These are phyloP conservation scores for Cinclus mexicanus DNA, from an alignment of 2,113 vertebrate genomes.

Conservation along the genomic window DNA sequence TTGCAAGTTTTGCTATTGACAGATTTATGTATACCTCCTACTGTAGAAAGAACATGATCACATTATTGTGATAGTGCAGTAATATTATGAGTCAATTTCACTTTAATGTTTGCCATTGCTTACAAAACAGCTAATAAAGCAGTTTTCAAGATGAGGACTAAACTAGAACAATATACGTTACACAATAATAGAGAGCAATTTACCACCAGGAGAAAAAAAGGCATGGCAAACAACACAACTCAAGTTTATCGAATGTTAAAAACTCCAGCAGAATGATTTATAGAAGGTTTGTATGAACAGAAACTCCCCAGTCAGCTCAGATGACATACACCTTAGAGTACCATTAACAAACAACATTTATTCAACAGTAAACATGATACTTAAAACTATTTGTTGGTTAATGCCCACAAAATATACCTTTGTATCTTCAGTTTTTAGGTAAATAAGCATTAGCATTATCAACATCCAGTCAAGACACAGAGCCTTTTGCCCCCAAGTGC, in stretches of 20 bases:
- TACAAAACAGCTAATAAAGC: slow-evolving; percentile 55
- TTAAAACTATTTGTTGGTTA: neutral
- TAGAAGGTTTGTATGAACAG: neutral
- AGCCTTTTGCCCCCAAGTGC: neutral
- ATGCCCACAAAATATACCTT: neutral
- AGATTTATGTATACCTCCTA: neutral
- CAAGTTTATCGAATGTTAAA: neutral
- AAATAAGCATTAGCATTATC: neutral
- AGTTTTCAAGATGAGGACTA: slow-evolving; percentile 33
- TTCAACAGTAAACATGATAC: neutral
- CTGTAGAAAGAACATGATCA: slow-evolving; percentile 15
- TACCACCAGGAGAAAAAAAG: neutral
- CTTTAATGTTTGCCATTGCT: slow-evolving; percentile 37
- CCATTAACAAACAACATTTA: neutral
- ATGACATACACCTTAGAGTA: neutral
- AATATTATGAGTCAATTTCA: slow-evolving; percentile 37
- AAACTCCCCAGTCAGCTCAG: neutral
- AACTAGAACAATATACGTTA: neutral
- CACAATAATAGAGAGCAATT: neutral
- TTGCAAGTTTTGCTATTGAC: neutral
- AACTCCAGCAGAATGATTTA: neutral
- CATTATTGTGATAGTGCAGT: neutral
- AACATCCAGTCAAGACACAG: neutral
- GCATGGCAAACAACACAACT: neutral
- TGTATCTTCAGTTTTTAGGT: neutral